A percentile compares a stretch with the other conserved stretches of the same genome.
Evolutionary conservation across 2,113 vertebrate species (phyloP).

Genomic region (Embiotoca jacksoni): DNA sequence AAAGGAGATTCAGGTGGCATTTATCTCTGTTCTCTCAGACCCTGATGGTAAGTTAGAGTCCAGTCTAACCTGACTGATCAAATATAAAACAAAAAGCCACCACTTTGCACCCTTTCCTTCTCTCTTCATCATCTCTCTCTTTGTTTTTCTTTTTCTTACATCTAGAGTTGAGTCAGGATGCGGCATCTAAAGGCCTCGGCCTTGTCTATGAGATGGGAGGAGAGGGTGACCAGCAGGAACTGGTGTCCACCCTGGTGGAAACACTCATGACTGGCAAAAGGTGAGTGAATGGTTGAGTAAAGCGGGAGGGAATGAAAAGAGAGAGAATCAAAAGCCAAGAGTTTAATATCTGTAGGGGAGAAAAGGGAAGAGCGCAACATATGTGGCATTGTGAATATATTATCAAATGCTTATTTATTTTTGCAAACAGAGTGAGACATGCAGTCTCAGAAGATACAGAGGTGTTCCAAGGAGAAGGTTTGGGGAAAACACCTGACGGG

Average conservation of each 20-base stretch:
- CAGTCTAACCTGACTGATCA: not conserved
- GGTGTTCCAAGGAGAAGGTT: slow-evolving; percentile 92
- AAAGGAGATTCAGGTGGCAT: slow-evolving; percentile 96
- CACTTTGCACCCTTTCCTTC: not conserved
- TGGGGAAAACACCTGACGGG: slow-evolving; percentile 98
- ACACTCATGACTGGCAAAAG: slow-evolving; percentile 99
- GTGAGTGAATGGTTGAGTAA: slow-evolving; percentile 73
- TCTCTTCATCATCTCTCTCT: not conserved
- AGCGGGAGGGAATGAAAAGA: not conserved
- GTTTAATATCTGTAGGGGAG: not conserved
- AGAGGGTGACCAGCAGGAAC: slow-evolving; percentile 94
- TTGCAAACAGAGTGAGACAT: slow-evolving; percentile 88
- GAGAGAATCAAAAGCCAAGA: not conserved
- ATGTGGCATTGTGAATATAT: not conserved
- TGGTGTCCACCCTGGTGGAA: slow-evolving; percentile 96
- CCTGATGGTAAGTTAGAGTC: slow-evolving; percentile 90
- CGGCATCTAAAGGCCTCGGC: slow-evolving; percentile 97
- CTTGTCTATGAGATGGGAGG: slow-evolving; percentile 96
- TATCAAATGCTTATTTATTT: slow-evolving; percentile 49
- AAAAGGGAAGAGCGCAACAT: not conserved
- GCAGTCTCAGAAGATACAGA: slow-evolving; percentile 94
- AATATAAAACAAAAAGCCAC: not conserved
- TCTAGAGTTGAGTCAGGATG: slow-evolving; percentile 96
- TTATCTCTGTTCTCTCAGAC: slow-evolving; percentile 95
- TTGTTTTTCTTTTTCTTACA: slow-evolving; percentile 1